Base-by-base conservation (phyloP, 37 sponge, comb jelly and placozoan genomes). In the Crambe crambe region DNA sequence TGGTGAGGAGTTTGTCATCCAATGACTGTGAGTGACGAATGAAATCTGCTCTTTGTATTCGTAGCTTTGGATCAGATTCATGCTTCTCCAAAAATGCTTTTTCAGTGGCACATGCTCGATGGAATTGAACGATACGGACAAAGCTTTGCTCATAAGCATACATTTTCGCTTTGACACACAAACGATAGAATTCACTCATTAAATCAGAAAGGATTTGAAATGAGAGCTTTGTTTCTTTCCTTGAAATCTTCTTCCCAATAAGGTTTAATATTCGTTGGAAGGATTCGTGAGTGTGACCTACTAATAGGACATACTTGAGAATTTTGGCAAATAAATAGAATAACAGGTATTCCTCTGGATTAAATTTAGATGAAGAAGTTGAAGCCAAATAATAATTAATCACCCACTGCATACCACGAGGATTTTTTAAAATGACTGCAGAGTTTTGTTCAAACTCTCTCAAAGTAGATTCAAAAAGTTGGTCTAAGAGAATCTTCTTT, bases 211-310 rank as follows among this genome's bases (percentile, higher is more conserved):
- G 25, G 30, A 65, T 34, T 65, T 65, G 66, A 9, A 31, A 65
- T 8, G 66, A 65, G 35, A 32, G 66, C 34, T 30, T 29, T n/a
- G n/a, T n/a, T n/a, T n/a, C n/a, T 65, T 65, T 65, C 66, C 30
- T 65, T 9, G 3, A 65, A 65, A 30, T 34, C 66, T 31, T 8
- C 66, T 65, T 26, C 31, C 30, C 35, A 34, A 30, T 29, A 31
- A 47, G 6, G 17, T 30, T 65, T 30, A 65, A 65, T 65, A 20
- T 18, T 5, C 35, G 34, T 9, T 30, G 10, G 3, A 65, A 65
- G 27, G 2, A 30, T 34, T 30, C 3, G 25, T 31, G 31, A 2
- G 2, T 2, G 31, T 26, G 2, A 18, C 27, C 66, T 34, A 5
- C 35, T 20, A 31, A 30, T 29, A 47, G 51, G 35, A 65, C 31